Conservation (phyloP, 1,140 invertebrate species). For the Orius insidiosus region DNA sequence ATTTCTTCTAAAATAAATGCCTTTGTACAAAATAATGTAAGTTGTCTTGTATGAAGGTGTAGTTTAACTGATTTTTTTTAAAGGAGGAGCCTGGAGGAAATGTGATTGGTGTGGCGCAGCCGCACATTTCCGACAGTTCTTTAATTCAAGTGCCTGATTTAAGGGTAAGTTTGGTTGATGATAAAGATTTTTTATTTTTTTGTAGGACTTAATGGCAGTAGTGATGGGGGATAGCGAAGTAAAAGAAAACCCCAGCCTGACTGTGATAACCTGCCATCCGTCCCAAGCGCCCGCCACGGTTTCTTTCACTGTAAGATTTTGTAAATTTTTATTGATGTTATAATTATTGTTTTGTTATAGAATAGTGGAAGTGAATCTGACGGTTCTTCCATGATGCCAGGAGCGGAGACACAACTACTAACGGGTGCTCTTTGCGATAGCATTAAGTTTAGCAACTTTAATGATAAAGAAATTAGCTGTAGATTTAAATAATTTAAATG, state of each 20-base stretch:
- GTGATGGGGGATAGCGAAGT: conserved; percentile 11
- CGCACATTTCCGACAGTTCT: conserved; percentile 20
- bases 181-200: conserved; percentile 8
- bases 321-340: background rate
- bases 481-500: conserved; percentile 19
- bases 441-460: conserved; percentile 18
- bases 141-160: conserved; percentile 23
- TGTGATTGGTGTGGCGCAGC: conserved; percentile 31
- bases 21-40: conserved; percentile 39
- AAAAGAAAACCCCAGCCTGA: conserved; percentile 15
- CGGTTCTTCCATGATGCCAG: conserved; percentile 14
- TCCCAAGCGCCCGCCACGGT: conserved; percentile 16
- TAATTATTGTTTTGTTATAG: conserved; percentile 12
- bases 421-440: conserved; percentile 18
- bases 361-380: conserved; percentile 13
- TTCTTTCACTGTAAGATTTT: conserved; percentile 10
- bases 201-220: conserved; percentile 16
- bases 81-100: conserved; percentile 35
- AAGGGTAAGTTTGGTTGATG: conserved; percentile 20
- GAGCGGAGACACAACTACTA: conserved; percentile 7
- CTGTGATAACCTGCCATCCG: conserved; percentile 19
- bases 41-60: conserved; percentile 4
- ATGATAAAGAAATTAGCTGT: conserved; percentile 23
- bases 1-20: conserved; percentile 40
- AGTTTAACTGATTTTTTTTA: conserved; percentile 17